phyloP scores from a whole-genome alignment of 2,888 invertebrate species.

The Drosophila ochracea region DNA sequence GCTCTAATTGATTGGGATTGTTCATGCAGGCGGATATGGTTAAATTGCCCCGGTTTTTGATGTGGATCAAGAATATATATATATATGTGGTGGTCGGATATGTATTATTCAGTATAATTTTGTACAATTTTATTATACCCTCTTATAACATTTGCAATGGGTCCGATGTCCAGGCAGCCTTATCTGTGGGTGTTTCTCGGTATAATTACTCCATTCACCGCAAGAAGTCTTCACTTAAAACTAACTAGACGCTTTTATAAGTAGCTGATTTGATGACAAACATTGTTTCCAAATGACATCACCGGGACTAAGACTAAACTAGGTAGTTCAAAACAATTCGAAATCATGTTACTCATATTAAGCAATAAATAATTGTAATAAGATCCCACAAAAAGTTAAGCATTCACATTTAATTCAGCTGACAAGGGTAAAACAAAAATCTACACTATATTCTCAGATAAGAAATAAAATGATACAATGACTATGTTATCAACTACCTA shows the following conservation, averaged over 20 bases:
- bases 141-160: background rate
- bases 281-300: background rate
- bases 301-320: background rate
- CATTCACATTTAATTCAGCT: background rate
- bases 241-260: background rate
- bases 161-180: background rate
- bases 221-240: background rate
- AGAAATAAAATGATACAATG: conserved; percentile 12
- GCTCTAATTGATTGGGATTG: background rate
- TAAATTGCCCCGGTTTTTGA: background rate
- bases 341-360: conserved; percentile 25
- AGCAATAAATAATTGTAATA: conserved; percentile 20
- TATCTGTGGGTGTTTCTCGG: background rate
- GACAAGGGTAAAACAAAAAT: background rate
- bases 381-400: background rate
- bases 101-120: too few species aligned
- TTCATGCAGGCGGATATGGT: background rate
- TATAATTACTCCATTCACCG: too few species aligned
- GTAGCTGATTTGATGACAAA: background rate
- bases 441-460: conserved; percentile 18
- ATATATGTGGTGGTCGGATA: too few species aligned
- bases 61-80: background rate
- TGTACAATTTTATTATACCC: background rate
- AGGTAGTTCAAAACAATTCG: background rate
- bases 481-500: conserved; percentile 27